Evolutionary conservation across 2,888 invertebrate genomes (phyloP).

Genomic region (Folsomia manolachei): DNA sequence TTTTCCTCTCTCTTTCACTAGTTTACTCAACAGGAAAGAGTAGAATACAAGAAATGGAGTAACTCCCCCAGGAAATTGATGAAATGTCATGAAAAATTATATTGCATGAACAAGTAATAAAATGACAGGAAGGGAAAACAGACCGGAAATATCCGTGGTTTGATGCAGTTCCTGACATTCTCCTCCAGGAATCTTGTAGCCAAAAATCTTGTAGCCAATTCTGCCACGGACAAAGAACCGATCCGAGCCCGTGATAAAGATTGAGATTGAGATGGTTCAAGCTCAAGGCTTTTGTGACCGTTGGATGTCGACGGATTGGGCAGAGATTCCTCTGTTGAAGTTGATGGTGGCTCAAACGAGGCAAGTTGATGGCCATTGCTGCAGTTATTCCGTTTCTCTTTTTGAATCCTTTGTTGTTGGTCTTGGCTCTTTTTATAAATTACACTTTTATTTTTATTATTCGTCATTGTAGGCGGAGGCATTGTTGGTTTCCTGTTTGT

Average conservation of each 20-base stretch:
- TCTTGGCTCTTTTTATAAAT: background rate
- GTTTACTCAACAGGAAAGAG: slow-evolving; percentile 21
- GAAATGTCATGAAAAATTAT: slow-evolving; percentile 50
- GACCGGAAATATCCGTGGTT: slow-evolving; percentile 51
- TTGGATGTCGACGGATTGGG: background rate
- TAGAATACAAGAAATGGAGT: slow-evolving; percentile 12
- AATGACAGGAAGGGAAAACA: slow-evolving; percentile 39
- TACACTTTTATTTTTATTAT: background rate
- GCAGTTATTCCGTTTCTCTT: background rate
- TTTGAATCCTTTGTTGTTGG: background rate
- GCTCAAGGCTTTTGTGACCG: background rate
- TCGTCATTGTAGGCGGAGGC: background rate
- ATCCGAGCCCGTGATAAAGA: slow-evolving; percentile 18
- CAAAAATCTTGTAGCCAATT: slow-evolving; percentile 44
- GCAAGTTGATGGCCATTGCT: too few relatives aligned
- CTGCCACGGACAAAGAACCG: slow-evolving; percentile 29
- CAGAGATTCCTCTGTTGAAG: background rate
- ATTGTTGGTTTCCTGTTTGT: background rate
- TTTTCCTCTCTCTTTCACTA: slow-evolving; percentile 15
- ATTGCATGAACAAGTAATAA: slow-evolving; percentile 45
- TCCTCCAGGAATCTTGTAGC: slow-evolving; percentile 48
- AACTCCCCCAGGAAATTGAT: slow-evolving; percentile 49
- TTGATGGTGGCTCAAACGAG: background rate
- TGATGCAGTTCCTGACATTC: slow-evolving; percentile 46
- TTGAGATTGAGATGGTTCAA: slow-evolving; percentile 11